These are phyloP conservation scores for Empidonax alnorum DNA, from an alignment of 2,113 vertebrate species.

Conservation along the genomic window DNA sequence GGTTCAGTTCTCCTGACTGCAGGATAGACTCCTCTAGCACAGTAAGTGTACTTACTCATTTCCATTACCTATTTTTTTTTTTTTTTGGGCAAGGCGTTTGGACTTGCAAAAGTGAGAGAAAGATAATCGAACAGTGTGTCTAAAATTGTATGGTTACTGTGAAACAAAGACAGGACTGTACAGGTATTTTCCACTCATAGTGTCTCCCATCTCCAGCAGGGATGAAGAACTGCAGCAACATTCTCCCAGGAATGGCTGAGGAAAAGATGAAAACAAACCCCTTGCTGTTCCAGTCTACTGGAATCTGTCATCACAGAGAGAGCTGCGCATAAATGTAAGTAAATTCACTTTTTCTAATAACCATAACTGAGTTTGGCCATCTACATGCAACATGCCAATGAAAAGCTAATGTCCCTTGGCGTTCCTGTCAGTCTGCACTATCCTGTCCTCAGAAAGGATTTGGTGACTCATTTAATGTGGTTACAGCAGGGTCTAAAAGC, in stretches of 20 bases:
- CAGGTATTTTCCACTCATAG: neutral
- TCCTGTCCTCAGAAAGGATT: conserved; percentile 37
- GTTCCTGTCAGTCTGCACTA: conserved; percentile 10
- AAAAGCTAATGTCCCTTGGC: neutral
- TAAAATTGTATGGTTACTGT: neutral
- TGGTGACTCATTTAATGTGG: conserved; percentile 40
- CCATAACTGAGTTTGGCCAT: neutral
- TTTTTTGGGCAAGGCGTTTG: neutral
- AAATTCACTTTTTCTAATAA: neutral
- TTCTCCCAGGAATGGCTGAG: neutral
- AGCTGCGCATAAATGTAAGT: neutral
- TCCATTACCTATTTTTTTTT: neutral
- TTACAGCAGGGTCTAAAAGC: conserved; percentile 32
- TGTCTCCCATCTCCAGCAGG: neutral
- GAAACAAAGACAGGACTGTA: neutral
- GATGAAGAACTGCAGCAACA: neutral
- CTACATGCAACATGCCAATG: neutral
- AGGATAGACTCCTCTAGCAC: neutral
- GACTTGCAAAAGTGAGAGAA: neutral
- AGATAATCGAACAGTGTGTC: neutral
- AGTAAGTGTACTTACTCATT: neutral
- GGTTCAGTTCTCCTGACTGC: neutral
- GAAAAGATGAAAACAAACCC: neutral
- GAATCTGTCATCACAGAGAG: neutral
- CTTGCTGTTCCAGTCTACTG: neutral